A percentile compares a stretch with the other conserved stretches of the same genome.
phyloP scores from a whole-genome alignment of 2,888 invertebrate genomes.

The Coecobrya sp. region DNA sequence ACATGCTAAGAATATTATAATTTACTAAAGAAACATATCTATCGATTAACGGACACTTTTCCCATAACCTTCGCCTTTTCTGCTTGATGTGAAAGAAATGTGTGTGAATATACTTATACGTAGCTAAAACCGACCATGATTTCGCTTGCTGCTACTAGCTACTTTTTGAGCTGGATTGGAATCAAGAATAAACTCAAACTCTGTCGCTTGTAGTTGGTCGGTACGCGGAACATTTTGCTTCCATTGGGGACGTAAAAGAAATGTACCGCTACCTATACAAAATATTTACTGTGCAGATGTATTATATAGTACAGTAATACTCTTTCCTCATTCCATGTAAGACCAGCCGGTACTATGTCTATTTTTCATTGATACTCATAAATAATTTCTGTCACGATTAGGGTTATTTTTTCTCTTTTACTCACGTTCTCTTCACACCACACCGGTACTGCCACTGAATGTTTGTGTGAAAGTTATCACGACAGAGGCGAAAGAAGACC shows the following conservation, averaged over 20 bases:
- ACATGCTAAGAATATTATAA: too few species aligned
- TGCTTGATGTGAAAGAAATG: too few species aligned
- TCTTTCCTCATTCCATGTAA: not conserved
- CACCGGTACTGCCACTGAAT: not conserved
- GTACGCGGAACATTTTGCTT: not conserved
- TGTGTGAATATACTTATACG: not conserved
- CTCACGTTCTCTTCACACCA: not conserved
- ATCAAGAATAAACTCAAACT: not conserved
- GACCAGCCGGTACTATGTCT: not conserved
- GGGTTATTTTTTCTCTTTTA: conserved; percentile 33
- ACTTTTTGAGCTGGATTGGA: not conserved
- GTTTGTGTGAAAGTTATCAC: not conserved
- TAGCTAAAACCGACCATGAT: not conserved
- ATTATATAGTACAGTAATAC: not conserved
- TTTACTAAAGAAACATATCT: too few species aligned
- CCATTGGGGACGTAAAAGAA: not conserved
- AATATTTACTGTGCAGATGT: not conserved
- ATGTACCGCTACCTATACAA: not conserved
- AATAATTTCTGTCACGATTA: conserved; percentile 67
- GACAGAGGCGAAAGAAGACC: not conserved
- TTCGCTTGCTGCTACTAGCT: not conserved
- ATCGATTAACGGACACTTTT: too few species aligned
- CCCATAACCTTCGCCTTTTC: too few species aligned
- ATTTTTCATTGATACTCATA: conserved; percentile 65
- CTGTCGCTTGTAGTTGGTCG: not conserved